These are phyloP conservation scores for Thaumatotibia leucotreta DNA, from an alignment of 1,140 invertebrate species.

Conservation along the genomic window DNA sequence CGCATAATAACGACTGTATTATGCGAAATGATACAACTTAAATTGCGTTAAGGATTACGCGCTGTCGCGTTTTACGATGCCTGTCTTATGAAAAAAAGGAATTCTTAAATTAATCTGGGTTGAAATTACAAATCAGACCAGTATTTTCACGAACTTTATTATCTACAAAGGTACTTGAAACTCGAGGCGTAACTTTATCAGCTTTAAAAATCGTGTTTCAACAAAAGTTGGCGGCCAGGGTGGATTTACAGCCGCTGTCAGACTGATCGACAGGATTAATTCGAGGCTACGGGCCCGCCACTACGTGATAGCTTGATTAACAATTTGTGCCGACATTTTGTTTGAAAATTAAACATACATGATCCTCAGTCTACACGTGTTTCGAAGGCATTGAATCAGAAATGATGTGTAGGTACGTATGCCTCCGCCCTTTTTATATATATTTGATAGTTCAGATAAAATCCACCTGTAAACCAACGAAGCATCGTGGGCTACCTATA, in stretches of 20 bases:
- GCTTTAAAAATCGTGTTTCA: background rate
- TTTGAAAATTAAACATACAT: background rate
- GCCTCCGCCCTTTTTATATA: background rate
- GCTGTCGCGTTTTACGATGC: too few species aligned
- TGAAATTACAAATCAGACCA: too few species aligned
- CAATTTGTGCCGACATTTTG: background rate
- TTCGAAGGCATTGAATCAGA: too few species aligned
- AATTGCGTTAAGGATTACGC: too few species aligned
- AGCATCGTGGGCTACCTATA: background rate
- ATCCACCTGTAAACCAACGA: background rate
- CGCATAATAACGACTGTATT: too few species aligned
- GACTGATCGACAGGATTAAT: slow-evolving; percentile 10
- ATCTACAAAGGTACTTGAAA: background rate
- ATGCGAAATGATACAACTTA: too few species aligned
- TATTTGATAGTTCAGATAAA: background rate
- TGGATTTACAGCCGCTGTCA: slow-evolving; percentile 9
- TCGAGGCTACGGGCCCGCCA: background rate
- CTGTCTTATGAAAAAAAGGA: too few species aligned
- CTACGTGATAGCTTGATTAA: background rate
- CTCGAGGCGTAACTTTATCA: background rate
- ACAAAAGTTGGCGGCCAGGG: background rate
- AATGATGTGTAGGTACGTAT: too few species aligned
- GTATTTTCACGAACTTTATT: too few species aligned
- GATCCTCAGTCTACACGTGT: too few species aligned
- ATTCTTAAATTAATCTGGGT: too few species aligned